phyloP scores from a whole-genome alignment of 2,113 vertebrate genomes.

The Cephalophus harveyi region DNA sequence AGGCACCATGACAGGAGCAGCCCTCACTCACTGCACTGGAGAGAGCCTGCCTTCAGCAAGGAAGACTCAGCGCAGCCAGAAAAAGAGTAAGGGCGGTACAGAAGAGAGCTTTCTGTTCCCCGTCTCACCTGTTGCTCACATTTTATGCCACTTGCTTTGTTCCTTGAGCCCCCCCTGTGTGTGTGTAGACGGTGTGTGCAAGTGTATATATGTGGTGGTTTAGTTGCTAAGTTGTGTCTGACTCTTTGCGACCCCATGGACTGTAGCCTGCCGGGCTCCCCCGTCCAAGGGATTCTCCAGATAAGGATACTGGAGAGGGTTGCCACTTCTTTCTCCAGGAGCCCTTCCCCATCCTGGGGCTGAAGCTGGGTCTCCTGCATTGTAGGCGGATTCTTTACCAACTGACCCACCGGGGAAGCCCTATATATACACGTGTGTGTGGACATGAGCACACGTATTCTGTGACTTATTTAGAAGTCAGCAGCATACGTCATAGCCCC shows the following conservation, averaged over 20 bases:
- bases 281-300: neutral
- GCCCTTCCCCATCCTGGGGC: neutral
- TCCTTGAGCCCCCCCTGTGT: neutral
- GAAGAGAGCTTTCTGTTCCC: neutral
- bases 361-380: neutral
- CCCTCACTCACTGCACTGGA: neutral
- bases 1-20: fast-evolving
- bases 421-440: fast-evolving
- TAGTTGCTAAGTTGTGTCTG: neutral
- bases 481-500: neutral
- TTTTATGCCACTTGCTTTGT: neutral
- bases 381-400: neutral
- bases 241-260: neutral
- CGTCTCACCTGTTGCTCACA: neutral
- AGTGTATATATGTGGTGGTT: neutral
- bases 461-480: neutral
- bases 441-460: neutral
- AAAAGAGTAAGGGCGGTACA: neutral
- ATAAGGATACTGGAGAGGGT: neutral
- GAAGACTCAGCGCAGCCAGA: neutral
- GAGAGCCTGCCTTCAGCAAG: neutral
- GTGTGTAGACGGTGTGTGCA: neutral
- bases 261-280: neutral
- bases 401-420: neutral
- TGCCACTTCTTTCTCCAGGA: neutral